Percentiles rank a stretch among this genome's conserved stretches.
Evolutionary conservation across 2,888 invertebrate species (phyloP).

Genomic region (Idaea dimidiata): DNA sequence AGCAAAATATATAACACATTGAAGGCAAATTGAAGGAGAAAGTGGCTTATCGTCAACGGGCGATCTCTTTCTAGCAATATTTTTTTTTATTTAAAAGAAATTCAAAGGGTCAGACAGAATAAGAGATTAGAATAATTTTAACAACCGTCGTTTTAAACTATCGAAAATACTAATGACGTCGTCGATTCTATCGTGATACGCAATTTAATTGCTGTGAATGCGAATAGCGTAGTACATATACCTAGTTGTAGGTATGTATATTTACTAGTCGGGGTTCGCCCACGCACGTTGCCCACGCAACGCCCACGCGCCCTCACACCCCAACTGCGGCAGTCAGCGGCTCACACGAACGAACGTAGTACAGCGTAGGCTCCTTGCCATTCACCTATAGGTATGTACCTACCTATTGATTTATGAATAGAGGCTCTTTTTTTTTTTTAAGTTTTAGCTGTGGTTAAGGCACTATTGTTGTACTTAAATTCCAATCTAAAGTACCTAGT

Average conservation of each 20-base stretch:
- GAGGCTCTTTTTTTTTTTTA: background rate
- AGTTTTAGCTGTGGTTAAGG: too few species aligned
- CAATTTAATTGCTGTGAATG: conserved; percentile 60
- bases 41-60: too few species aligned
- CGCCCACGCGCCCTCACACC: conserved; percentile 37
- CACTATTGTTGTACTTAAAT: too few species aligned
- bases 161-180: conserved; percentile 37
- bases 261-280: conserved; percentile 50
- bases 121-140: background rate
- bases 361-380: conserved; percentile 48
- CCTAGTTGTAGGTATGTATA: conserved; percentile 32
- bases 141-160: conserved; percentile 1
- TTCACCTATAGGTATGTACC: background rate
- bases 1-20: too few species aligned
- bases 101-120: background rate
- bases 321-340: conserved; percentile 39
- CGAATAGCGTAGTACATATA: conserved; percentile 33
- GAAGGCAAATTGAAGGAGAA: too few species aligned
- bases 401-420: background rate
- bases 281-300: conserved; percentile 46
- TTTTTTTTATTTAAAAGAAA: background rate
- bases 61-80: too few species aligned
- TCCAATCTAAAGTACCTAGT: too few species aligned
- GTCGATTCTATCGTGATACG: conserved; percentile 39
- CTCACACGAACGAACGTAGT: conserved; percentile 48